Base-by-base conservation (phyloP, 2,888 invertebrate species). In the Ariolimax columbianus region DNA sequence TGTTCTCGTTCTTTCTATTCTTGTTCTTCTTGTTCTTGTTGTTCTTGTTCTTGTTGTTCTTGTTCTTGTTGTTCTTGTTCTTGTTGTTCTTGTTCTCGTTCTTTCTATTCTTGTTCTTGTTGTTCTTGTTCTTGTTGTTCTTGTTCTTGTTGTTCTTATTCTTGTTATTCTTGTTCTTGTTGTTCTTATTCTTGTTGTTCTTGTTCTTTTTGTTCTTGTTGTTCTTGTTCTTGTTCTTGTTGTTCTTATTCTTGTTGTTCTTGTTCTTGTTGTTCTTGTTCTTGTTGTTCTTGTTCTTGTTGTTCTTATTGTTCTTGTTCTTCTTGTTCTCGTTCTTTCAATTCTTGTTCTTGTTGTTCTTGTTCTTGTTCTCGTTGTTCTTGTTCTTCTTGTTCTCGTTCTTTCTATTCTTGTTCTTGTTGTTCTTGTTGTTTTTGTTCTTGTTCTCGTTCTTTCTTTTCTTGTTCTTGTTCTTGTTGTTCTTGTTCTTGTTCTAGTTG, bases 401-500 rank as follows among this genome's bases (percentile, higher is more conserved):
- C 26, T 47, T 77, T 7, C 43, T 43, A 11, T 77, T 43, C 40
- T 30, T 47, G 19, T 47, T 77, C n/a, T 77, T 77, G 43, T 43
- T 77, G 11, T 43, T 77, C 47, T 43, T 47, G 19, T 30, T 40
- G 11, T 77, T 30, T 6, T 23, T 77, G 9, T 43, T 63, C 26
- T 26, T 63, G 26, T 63, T 63, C 0, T 63, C 26, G 23, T 23
- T 63, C 26, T 63, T 63, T 7, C 26, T 63, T 7, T 63, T 63
- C n/a, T 63, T 63, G 23, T 63, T 63, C 26, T 63, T 63, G 17
- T 77, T 47, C 47, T 43, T 77, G 43, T 77, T 40, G 9, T 72
- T 40, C 23, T 72, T 40, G 17, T 72, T 63, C 26, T 63, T 63
- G 23, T 23, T 63, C 26, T 63, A 23, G 23, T 63, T 47, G 9